Conservation (phyloP, 1,140 invertebrate genomes). For the Probaryconus sp. region DNA sequence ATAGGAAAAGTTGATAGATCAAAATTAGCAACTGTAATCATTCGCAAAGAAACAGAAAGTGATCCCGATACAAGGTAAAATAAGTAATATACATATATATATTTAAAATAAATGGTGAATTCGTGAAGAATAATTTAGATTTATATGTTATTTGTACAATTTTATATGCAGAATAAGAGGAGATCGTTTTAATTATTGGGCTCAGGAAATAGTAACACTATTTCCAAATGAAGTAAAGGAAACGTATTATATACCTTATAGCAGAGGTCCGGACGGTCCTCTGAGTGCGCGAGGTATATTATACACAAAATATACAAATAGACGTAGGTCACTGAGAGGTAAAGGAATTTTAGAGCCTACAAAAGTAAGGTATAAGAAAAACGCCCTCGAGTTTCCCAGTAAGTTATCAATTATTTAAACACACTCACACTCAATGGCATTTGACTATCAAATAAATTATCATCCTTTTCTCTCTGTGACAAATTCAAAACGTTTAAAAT, state of each 20-base stretch:
- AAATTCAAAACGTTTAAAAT: no score
- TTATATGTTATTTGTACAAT: no score
- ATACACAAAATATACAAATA: constrained; percentile 53
- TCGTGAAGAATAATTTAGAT: background rate
- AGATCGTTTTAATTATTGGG: constrained; percentile 56
- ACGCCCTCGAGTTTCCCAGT: constrained; percentile 44
- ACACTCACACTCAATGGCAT: no score
- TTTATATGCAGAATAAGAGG: constrained; percentile 45
- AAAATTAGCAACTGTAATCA: constrained; percentile 50
- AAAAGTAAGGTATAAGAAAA: constrained; percentile 49
- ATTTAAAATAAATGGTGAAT: background rate
- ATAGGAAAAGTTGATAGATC: constrained; percentile 57
- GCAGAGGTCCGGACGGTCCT: constrained; percentile 53
- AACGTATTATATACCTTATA: constrained; percentile 56
- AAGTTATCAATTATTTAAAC: constrained; percentile 13
- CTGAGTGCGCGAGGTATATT: constrained; percentile 52
- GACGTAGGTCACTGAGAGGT: constrained; percentile 45
- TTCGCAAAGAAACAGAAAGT: constrained; percentile 51
- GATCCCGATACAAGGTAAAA: constrained; percentile 50
- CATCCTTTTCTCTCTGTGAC: no score
- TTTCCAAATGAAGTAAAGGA: constrained; percentile 55
- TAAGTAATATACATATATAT: background rate
- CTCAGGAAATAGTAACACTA: constrained; percentile 56
- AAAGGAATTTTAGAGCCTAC: constrained; percentile 54
- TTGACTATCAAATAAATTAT: no score